These are phyloP conservation scores for Diachrysia chrysitis DNA, from an alignment of 2,888 invertebrate species.

Conservation along the genomic window DNA sequence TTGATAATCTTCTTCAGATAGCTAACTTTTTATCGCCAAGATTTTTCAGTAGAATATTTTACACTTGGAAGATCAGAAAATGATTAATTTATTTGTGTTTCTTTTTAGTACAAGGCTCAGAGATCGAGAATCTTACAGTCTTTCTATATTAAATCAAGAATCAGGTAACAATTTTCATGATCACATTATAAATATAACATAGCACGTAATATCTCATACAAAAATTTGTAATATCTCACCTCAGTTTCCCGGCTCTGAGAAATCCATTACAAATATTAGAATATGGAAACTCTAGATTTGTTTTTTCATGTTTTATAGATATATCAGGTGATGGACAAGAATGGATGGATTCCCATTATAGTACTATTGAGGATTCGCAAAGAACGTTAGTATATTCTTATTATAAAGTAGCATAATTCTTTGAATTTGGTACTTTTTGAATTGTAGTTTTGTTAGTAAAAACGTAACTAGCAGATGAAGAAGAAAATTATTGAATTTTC, in stretches of 20 bases:
- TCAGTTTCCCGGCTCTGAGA: no score
- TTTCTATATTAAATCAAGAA: conserved; percentile 54
- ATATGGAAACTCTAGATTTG: background rate
- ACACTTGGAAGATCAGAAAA: background rate
- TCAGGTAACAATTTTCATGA: conserved; percentile 57
- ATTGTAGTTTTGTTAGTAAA: no score
- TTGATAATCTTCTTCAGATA: background rate
- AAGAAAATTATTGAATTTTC: no score
- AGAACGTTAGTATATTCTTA: conserved; percentile 45
- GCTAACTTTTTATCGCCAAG: no score
- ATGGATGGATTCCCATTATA: conserved; percentile 60
- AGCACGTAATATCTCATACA: no score
- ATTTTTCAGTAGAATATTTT: no score
- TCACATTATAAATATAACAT: no score
- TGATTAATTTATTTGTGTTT: background rate
- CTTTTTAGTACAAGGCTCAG: conserved; percentile 42
- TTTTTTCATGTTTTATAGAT: conserved; percentile 44
- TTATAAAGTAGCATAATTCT: no score
- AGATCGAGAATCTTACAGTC: conserved; percentile 38
- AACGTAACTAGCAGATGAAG: no score
- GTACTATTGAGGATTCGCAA: conserved; percentile 41
- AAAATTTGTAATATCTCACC: background rate
- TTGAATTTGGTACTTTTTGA: no score
- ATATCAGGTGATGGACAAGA: conserved; percentile 46
- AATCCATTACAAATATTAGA: no score